Conservation (phyloP, 1,140 invertebrate genomes). For the Trissolcus basalis region DNA sequence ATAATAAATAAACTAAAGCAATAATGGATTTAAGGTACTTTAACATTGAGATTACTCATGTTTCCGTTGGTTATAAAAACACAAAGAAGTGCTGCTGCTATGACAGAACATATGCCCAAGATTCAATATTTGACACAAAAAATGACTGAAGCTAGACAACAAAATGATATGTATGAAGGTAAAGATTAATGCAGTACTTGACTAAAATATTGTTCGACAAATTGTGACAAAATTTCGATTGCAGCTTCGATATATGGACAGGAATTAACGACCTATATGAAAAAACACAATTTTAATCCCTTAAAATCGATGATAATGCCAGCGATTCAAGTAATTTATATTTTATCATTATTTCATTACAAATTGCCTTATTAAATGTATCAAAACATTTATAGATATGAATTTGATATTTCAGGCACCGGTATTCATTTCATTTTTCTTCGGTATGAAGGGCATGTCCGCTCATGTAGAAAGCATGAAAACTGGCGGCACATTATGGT, state of each 20-base stretch:
- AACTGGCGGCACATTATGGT: constrained; percentile 94
- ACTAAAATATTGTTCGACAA: too few species aligned
- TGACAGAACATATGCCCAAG: constrained; percentile 89
- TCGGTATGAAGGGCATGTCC: constrained; percentile 89
- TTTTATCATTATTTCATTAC: background rate
- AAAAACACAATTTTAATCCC: constrained; percentile 87
- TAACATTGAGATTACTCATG: constrained; percentile 82
- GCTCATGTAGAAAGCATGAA: constrained; percentile 91
- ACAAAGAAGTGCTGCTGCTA: constrained; percentile 85
- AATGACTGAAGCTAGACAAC: constrained; percentile 87
- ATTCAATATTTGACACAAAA: constrained; percentile 87
- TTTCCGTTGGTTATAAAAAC: constrained; percentile 89
- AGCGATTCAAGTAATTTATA: constrained; percentile 83
- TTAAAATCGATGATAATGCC: constrained; percentile 89
- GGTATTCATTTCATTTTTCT: constrained; percentile 93
- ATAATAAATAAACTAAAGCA: constrained; percentile 3
- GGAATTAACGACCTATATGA: constrained; percentile 89
- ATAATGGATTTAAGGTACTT: constrained; percentile 80
- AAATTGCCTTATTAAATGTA: background rate
- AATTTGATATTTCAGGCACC: constrained; percentile 79
- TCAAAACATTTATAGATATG: background rate
- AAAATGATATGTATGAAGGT: constrained; percentile 88
- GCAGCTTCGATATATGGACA: constrained; percentile 82
- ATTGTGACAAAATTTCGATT: too few species aligned
- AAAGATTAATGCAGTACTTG: constrained; percentile 29